Base-by-base conservation (phyloP, 2,113 vertebrate species). In the Candoia aspera region DNA sequence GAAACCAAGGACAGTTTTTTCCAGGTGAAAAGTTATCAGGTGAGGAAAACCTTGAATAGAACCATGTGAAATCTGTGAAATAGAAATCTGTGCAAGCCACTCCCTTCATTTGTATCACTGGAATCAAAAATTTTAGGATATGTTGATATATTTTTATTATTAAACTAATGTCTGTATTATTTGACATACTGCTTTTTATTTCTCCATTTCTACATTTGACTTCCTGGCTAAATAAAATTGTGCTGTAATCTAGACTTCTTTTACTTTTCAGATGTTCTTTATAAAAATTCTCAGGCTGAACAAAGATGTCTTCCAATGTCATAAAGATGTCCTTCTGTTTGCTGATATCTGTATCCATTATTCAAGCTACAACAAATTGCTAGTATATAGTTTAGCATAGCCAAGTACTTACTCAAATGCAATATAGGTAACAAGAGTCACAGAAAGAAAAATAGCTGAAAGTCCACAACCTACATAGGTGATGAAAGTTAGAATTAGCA, bases 381-480 rank as follows among this genome's bases (percentile, higher is more conserved):
- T 87, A 46, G 54, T 93, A 83, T 33, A 60, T 33, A 15, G 95
- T n/a, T 91, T 94, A 68, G 93, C 54, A 3, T 60, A 60, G 95
- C 42, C 9, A 53, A 86, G 57, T 97, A 98, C 99, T 98, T 97
- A 99, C 99, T 98, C 97, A 96, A 99, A 99, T 10, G 96, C 97
- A 93, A 99, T 95, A 95, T 99, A 99, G 33, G 99, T 99, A 94
- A 99, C 95, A 68, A 99, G 96, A 62, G 99, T 99, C 95, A 99
- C 79, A 10, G 98, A 97, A 58, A 99, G 98, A 95, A 99, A 99
- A 95, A 99, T 96, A 79, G 98, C 97, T 21, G 99, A 99, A 93
- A 99, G 94, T 19, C 99, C 99, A 96, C 99, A 99, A 93, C 99
- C 99, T 92, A 99, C 98, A 89, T 98, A 99, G 0, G 99, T 98